Conservation (phyloP, 1,140 invertebrate species). For the Chlorops oryzae region DNA sequence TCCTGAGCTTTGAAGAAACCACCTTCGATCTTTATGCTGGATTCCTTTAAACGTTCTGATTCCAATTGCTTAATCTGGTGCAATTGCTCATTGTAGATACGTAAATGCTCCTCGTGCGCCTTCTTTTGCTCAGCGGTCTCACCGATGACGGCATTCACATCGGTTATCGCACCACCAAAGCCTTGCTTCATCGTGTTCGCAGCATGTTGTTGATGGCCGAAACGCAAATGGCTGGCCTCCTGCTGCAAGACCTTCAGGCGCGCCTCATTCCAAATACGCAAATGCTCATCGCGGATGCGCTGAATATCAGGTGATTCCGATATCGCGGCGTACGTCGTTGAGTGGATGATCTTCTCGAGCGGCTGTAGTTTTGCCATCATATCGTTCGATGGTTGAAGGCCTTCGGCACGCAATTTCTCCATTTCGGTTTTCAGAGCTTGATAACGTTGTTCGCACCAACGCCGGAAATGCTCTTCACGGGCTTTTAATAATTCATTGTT, state of each 20-base stretch:
- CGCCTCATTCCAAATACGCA: conserved; percentile 30
- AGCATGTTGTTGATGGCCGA: no score
- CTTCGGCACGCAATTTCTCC: conserved; percentile 27
- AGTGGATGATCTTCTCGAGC: conserved; percentile 32
- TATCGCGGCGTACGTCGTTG: conserved; percentile 28
- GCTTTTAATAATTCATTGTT: conserved; percentile 10
- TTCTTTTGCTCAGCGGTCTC: conserved; percentile 21
- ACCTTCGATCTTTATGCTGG: no score
- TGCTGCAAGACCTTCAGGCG: conserved; percentile 19
- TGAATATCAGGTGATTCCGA: conserved; percentile 39
- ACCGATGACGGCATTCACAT: conserved; percentile 2
- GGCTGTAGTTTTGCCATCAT: conserved; percentile 31
- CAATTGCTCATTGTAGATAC: conserved; percentile 20
- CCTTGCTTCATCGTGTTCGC: neutral
- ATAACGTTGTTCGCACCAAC: conserved; percentile 37
- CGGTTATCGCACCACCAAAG: neutral
- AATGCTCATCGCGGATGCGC: conserved; percentile 31
- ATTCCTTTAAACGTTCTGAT: no score
- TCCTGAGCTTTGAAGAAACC: no score
- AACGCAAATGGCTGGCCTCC: conserved; percentile 15
- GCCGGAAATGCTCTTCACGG: conserved; percentile 23
- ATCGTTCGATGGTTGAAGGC: conserved; percentile 25
- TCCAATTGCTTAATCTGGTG: no score
- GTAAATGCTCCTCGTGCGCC: conserved; percentile 28
- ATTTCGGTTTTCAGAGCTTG: conserved; percentile 28